Evolutionary conservation across 2,888 invertebrate species (phyloP), one percentile per base, ranked within the genome.

Genomic region (Ichneumoninae sp.): DNA sequence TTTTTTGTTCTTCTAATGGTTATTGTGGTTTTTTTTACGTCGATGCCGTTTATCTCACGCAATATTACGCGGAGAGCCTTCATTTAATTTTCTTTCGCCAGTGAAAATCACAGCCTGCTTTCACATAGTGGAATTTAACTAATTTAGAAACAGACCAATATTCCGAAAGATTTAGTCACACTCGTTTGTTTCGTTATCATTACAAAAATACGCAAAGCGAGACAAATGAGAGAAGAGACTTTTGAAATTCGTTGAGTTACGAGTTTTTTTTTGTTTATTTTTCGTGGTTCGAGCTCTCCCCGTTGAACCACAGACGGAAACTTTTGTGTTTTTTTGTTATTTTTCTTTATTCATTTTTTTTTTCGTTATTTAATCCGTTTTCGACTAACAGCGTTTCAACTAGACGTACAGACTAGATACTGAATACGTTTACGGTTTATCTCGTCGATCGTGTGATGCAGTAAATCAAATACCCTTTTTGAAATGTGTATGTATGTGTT

Each of bases 371-470:
- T 68, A 33, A 66, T 66, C 57, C 71, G 76, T 77, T 75, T 63
- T 90, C 87, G 88, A 88, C 90, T 91, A 91, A 88, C 87, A 89
- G 80, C 87, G 84, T 89, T 16, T 33, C 85, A 91, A 89, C 91
- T 92, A 92, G 89, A 91, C 90, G 91, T 90, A 91, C 87, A 92
- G 89, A 90, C 88, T 90, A 90, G 88, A 85, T 79, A 92, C 92
- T 91, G 92, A 92, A 92, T 92, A 93, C 92, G 92, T 92, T 92
- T 91, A 92, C 91, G 26, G 36, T 70, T 77, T 54, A 70, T 80
- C 76, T 71, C 66, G 22, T 60, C 26, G 10, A 47, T 19, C 50
- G 16, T 65, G 13, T 50, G 30, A 50, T 16, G n/a, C 19, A n/a
- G 47, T 33, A 50, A 65, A 60, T 33, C 63, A 63, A 82, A 73